phyloP scores from a whole-genome alignment of 2,888 invertebrate species.

The Polyploca ridens region DNA sequence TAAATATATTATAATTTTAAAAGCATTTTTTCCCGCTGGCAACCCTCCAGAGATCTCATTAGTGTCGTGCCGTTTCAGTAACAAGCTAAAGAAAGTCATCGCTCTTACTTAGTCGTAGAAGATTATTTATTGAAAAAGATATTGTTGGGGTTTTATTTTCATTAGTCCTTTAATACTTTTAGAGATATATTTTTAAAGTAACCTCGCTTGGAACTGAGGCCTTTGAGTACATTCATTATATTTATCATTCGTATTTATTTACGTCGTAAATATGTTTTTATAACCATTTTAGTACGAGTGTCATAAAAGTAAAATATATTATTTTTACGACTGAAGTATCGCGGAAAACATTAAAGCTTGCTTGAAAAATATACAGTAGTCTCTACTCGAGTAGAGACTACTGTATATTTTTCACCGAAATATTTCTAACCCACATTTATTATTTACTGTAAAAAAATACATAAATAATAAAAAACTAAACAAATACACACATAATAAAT shows the following conservation, averaged over 20 bases:
- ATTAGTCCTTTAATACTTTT: not conserved
- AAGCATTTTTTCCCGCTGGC: conserved; percentile 56
- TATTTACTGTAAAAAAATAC: too few relatives aligned
- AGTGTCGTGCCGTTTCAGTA: conserved; percentile 28
- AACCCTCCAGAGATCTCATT: conserved; percentile 69
- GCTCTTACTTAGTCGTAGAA: conserved; percentile 17
- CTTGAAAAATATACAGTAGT: too few relatives aligned
- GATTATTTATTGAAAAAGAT: conserved; percentile 3
- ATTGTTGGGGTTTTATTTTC: conserved; percentile 1
- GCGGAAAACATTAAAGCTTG: conserved; percentile 1
- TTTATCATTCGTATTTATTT: not conserved
- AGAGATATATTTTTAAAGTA: not conserved
- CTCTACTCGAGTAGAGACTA: not conserved
- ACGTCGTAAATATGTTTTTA: conserved; percentile 10
- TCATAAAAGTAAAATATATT: not conserved
- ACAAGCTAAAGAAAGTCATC: conserved; percentile 35
- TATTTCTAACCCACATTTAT: too few relatives aligned
- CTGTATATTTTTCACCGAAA: not conserved
- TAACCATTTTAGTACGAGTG: conserved; percentile 8
- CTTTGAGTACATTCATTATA: not conserved
- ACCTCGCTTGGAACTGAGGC: not conserved
- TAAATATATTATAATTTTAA: conserved; percentile 69
- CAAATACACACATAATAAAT: too few relatives aligned
- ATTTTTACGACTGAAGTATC: not conserved
- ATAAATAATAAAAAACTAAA: too few relatives aligned